Base-by-base conservation (phyloP, 35 echinoderm and acorn worm species). In the Heliocidaris erythrogramma region DNA sequence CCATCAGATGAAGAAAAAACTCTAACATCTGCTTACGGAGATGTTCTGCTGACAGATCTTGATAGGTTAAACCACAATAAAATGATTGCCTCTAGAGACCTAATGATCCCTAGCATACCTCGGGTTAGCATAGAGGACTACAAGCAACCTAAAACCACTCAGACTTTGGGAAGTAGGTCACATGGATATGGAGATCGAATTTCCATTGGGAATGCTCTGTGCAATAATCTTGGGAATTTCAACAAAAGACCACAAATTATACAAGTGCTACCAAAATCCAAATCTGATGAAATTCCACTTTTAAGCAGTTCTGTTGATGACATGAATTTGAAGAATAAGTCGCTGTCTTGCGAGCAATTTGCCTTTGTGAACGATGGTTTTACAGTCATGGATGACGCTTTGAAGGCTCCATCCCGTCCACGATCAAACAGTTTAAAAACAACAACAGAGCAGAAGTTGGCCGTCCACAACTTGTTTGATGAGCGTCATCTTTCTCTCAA, bases 391-490 rank as follows among this genome's bases (percentile, higher is more conserved):
- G 87, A 89, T 48, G 87, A 89, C 12, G 4, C 30, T 8, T 89
- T 9, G 47, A 32, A 89, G 87, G 29, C 31, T 78, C 52, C 10
- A 10, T 86, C 12, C 32, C 91, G 91, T 49, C 91, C 27, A 5
- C 91, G 91, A 30, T 92, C 91, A 59, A 92, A 92, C 16, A 92
- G 91, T 48, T 48, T 92, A 30, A n/a, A n/a, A n/a, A 92, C 91
- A 32, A 13, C 4, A 5, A 13, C 32, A n/a, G 29, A 92, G 29
- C 91, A 92, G 29, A 92, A 52, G 13, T 30, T 59, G 91, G 47
- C 12, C 27, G 18, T 48, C 16, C 12, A 30, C 5, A 92, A 5
- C 29, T 4, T 48, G 48, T 14, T n/a, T 0, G 91, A 30, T 27
- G 91, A 49, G 49, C 91, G 50, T 18, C 91, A 56, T 59, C 47